Percentiles rank a stretch among this genome's conserved stretches.
Conservation (phyloP, 2,797 vertebrate genomes). For the Luscinia megarhynchos region DNA sequence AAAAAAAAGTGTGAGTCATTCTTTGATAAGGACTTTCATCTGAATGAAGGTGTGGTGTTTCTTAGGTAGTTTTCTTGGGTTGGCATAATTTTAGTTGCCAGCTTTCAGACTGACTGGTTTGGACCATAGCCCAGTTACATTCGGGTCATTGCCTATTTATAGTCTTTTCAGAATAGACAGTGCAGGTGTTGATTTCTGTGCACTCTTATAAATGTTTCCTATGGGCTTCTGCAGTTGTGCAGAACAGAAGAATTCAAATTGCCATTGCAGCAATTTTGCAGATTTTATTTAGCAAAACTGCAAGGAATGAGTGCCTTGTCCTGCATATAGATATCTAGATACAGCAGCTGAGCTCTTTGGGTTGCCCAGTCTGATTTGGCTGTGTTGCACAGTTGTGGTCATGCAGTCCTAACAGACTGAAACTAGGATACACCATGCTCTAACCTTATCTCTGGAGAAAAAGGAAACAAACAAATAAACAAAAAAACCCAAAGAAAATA, state of each 20-base stretch:
- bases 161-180: neutral
- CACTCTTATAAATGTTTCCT: neutral
- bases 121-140: neutral
- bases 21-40: neutral
- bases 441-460: neutral
- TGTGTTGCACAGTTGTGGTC: neutral
- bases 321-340: neutral
- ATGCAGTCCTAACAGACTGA: neutral
- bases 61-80: neutral
- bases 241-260: neutral
- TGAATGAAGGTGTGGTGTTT: neutral
- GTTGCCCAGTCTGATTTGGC: neutral
- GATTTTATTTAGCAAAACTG: neutral
- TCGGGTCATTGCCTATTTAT: neutral
- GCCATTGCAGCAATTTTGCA: neutral
- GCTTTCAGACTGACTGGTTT: neutral
- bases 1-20: neutral
- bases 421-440: neutral
- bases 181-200: neutral
- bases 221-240: neutral
- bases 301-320: neutral
- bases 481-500: neutral
- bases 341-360: neutral
- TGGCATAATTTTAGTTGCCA: neutral
- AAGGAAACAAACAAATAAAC: neutral